phyloP scores from a whole-genome alignment of 2,113 vertebrate genomes.

The Solenodon paradoxus region DNA sequence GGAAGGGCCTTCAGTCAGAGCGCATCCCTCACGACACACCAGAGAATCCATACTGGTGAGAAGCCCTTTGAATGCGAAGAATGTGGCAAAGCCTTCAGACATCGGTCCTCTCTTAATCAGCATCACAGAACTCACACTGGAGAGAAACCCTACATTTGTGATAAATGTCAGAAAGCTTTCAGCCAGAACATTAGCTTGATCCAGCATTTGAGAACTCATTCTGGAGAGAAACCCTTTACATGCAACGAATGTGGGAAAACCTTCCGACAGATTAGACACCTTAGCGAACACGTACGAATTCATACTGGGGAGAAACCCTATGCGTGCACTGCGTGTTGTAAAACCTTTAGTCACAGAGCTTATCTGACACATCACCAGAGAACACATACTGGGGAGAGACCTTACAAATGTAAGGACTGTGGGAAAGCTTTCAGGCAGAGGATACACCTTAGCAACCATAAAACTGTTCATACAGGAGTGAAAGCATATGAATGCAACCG shows the following conservation, averaged over 20 bases:
- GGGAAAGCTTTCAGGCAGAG: conserved; percentile 75
- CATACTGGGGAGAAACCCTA: conserved; percentile 77
- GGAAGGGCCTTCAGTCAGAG: conserved; percentile 81
- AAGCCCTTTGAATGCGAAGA: conserved; percentile 74
- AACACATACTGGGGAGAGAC: conserved; percentile 75
- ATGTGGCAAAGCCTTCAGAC: conserved; percentile 74
- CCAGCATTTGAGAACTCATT: conserved; percentile 73
- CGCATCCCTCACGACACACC: conserved; percentile 81
- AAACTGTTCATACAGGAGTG: conserved; percentile 74
- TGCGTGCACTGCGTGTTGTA: conserved; percentile 66
- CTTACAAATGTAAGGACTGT: conserved; percentile 76
- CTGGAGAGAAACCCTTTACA: conserved; percentile 73
- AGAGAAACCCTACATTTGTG: conserved; percentile 69
- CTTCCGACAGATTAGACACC: conserved; percentile 70
- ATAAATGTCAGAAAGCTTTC: conserved; percentile 75
- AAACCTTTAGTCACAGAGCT: conserved; percentile 73
- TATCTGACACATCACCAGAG: conserved; percentile 74
- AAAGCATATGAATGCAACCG: conserved; percentile 70
- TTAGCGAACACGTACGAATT: conserved; percentile 74
- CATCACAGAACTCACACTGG: conserved; percentile 74
- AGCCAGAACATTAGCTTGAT: conserved; percentile 75
- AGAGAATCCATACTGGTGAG: conserved; percentile 79
- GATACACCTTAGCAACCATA: conserved; percentile 74
- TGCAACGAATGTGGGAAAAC: conserved; percentile 76
- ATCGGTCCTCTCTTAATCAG: conserved; percentile 72